A percentile compares a stretch with the other conserved stretches of the same genome.
phyloP scores from a whole-genome alignment of 2,888 invertebrate genomes.

The Campopleginae sp. region DNA sequence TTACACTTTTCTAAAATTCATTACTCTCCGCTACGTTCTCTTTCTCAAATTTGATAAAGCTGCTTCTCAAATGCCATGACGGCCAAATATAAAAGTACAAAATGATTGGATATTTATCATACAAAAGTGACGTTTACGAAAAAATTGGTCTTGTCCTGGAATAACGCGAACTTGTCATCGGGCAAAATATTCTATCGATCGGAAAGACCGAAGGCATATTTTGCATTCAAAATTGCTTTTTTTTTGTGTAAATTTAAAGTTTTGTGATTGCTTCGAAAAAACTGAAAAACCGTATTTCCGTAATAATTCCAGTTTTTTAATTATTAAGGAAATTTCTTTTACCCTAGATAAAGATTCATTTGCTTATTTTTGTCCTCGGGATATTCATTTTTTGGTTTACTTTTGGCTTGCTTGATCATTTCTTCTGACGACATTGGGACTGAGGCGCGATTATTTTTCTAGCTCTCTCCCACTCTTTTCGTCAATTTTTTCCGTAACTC shows the following conservation, averaged over 20 bases:
- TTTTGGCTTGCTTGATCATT: slow-evolving; percentile 7
- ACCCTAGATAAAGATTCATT: not conserved
- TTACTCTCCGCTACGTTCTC: slow-evolving; percentile 15
- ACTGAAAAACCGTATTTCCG: not conserved
- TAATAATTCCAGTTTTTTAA: not conserved
- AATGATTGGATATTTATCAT: slow-evolving; percentile 66
- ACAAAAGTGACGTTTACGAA: slow-evolving; percentile 63
- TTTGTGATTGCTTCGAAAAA: not conserved
- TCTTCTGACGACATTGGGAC: slow-evolving; percentile 21
- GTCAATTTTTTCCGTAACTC: slow-evolving; percentile 33
- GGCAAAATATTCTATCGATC: slow-evolving; percentile 41
- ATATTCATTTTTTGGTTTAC: not conserved
- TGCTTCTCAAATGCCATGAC: slow-evolving; percentile 58
- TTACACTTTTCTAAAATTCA: slow-evolving; percentile 36
- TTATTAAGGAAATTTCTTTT: slow-evolving; percentile 9
- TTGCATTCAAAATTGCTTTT: not conserved
- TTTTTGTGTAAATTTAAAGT: not conserved
- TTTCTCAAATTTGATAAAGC: slow-evolving; percentile 30
- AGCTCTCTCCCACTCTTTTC: slow-evolving; percentile 3
- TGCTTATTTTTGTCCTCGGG: not conserved
- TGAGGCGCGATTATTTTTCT: slow-evolving; percentile 43
- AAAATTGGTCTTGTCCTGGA: slow-evolving; percentile 65
- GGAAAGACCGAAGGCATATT: slow-evolving; percentile 7
- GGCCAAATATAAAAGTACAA: slow-evolving; percentile 76
- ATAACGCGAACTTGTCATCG: slow-evolving; percentile 41